Percentiles rank a stretch among this genome's conserved stretches.
These are phyloP conservation scores for Morbakka virulenta DNA, from an alignment of 30 jellyfish, hydroid and myxozoan genomes.

Conservation along the genomic window DNA sequence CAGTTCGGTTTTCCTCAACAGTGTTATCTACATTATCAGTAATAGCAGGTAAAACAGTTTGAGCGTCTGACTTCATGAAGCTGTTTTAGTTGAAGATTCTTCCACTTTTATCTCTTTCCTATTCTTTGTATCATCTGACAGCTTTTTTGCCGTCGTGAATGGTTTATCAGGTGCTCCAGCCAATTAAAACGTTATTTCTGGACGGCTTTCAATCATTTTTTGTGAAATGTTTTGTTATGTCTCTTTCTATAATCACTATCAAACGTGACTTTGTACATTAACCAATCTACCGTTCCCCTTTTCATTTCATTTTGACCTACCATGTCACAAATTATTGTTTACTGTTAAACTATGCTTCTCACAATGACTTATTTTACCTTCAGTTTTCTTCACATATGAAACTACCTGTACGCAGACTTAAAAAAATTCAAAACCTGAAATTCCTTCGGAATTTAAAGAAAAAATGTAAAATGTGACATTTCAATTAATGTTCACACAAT, in stretches of 20 bases:
- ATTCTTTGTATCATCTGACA: neutral
- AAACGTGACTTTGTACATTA: neutral
- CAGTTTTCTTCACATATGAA: no score
- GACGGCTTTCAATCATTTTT: neutral
- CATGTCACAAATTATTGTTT: neutral
- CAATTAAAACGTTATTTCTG: neutral
- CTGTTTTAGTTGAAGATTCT: neutral
- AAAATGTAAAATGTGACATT: no score
- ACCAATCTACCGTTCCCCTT: neutral
- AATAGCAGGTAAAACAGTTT: neutral
- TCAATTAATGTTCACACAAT: no score
- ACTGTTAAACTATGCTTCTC: no score
- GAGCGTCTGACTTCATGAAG: neutral
- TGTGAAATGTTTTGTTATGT: neutral
- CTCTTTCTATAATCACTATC: neutral
- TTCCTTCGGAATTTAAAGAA: neutral
- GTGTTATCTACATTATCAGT: neutral
- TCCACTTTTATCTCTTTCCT: neutral
- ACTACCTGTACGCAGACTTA: no score
- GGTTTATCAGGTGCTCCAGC: neutral
- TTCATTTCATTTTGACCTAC: neutral
- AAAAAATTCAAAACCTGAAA: neutral
- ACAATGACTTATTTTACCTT: no score
- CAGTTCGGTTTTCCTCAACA: neutral
- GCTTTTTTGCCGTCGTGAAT: neutral